Percentiles rank a stretch among this genome's conserved stretches.
phyloP scores from a whole-genome alignment of 2,113 vertebrate species.

The Salvelinus namaycush region DNA sequence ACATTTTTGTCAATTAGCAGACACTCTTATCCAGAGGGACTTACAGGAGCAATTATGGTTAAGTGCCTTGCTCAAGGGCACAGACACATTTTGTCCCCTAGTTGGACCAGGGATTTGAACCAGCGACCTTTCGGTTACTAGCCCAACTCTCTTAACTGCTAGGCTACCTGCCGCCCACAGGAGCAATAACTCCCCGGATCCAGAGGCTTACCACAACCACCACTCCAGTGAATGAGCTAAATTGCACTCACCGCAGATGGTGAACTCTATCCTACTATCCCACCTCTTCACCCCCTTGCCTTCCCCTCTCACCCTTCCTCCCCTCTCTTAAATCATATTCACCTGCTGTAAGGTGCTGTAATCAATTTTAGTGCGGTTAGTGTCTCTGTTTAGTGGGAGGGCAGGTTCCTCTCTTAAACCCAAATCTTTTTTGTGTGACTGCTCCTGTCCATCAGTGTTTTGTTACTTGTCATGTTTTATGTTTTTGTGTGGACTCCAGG shows the following conservation, averaged over 20 bases:
- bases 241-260: slow-evolving; percentile 7
- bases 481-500: too few species aligned
- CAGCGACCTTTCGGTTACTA: too few species aligned
- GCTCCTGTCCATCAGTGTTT: too few species aligned
- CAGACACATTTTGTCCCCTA: too few species aligned
- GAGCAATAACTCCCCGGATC: slow-evolving; percentile 28
- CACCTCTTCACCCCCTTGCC: background rate
- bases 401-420: slow-evolving; percentile 23
- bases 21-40: too few species aligned
- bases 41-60: too few species aligned
- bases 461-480: too few species aligned
- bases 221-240: background rate
- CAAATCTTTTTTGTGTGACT: too few species aligned
- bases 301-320: background rate
- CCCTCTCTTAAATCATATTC: slow-evolving; percentile 37
- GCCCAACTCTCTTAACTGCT: too few species aligned
- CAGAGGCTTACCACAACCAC: background rate
- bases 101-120: too few species aligned
- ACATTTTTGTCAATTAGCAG: too few species aligned
- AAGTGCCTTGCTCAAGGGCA: too few species aligned
- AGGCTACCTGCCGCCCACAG: background rate
- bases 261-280: background rate
- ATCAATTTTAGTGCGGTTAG: slow-evolving; percentile 33
- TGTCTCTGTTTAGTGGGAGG: slow-evolving; percentile 38
- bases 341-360: slow-evolving; percentile 19